Conservation (phyloP, 2,797 vertebrate species). For the Bovichtus variegatus region DNA sequence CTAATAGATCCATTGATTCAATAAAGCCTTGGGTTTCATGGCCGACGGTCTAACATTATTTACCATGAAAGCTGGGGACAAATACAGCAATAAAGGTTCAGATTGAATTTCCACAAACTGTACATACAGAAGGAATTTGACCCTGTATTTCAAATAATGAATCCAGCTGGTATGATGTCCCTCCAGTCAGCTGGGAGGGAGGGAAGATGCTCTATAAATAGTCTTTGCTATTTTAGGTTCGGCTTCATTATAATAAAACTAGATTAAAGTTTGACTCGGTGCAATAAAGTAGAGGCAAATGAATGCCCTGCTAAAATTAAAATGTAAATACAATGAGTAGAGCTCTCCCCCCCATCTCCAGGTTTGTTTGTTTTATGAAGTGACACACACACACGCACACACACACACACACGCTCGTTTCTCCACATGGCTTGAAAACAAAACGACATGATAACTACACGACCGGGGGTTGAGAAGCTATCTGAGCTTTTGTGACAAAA, state of each 20-base stretch:
- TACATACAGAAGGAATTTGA: neutral
- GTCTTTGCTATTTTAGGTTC: conserved; percentile 35
- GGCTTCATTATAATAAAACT: conserved; percentile 53
- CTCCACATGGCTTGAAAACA: conserved; percentile 66
- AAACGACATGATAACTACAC: conserved; percentile 65
- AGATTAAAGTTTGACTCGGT: conserved; percentile 51
- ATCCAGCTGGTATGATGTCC: conserved; percentile 13
- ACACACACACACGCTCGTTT: conserved; percentile 40
- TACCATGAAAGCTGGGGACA: neutral
- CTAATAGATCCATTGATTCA: neutral
- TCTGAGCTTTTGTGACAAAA: conserved; percentile 72
- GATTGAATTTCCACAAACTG: neutral
- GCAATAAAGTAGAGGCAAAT: conserved; percentile 42
- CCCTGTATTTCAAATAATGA: conserved; percentile 24
- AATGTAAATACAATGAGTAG: conserved; percentile 48
- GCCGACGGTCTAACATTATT: neutral
- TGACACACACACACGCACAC: conserved; percentile 39
- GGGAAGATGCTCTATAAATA: conserved; percentile 26
- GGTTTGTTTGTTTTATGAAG: conserved; percentile 57
- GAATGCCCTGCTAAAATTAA: conserved; percentile 42
- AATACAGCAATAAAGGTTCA: neutral
- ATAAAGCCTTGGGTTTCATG: neutral
- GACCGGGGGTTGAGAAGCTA: conserved; percentile 41
- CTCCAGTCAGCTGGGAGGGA: conserved; percentile 6
- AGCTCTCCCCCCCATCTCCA: conserved; percentile 19